phyloP scores from a whole-genome alignment of 2,888 invertebrate genomes.

The Leptarthrus brevirostris region DNA sequence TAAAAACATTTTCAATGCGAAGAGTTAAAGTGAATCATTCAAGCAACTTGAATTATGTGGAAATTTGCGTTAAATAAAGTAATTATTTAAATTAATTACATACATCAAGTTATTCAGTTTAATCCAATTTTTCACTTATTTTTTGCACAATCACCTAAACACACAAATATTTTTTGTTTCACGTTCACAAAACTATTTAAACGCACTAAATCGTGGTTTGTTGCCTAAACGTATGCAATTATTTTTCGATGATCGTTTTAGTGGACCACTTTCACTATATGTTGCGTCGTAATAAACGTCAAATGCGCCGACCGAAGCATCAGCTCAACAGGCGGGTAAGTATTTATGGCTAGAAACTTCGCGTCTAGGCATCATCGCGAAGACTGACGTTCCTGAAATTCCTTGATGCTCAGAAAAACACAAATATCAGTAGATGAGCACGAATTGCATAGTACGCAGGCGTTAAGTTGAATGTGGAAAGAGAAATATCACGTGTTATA shows the following conservation, averaged over 20 bases:
- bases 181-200: background rate
- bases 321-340: constrained; percentile 16
- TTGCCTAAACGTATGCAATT: constrained; percentile 7
- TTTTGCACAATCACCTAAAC: no score
- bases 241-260: background rate
- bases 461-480: background rate
- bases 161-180: no score
- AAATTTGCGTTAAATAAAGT: no score
- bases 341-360: background rate
- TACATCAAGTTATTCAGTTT: no score
- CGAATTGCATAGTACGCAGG: constrained; percentile 21
- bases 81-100: no score
- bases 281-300: constrained; percentile 15
- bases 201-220: background rate
- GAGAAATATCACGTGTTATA: no score
- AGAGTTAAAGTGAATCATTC: background rate
- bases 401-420: background rate
- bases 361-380: background rate
- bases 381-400: constrained; percentile 16
- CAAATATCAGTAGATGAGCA: background rate
- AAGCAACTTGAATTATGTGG: no score
- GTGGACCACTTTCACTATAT: background rate
- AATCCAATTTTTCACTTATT: no score
- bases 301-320: background rate
- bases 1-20: background rate